These are phyloP conservation scores for Chamaea fasciata DNA, from an alignment of 2,113 vertebrate species.

Conservation along the genomic window DNA sequence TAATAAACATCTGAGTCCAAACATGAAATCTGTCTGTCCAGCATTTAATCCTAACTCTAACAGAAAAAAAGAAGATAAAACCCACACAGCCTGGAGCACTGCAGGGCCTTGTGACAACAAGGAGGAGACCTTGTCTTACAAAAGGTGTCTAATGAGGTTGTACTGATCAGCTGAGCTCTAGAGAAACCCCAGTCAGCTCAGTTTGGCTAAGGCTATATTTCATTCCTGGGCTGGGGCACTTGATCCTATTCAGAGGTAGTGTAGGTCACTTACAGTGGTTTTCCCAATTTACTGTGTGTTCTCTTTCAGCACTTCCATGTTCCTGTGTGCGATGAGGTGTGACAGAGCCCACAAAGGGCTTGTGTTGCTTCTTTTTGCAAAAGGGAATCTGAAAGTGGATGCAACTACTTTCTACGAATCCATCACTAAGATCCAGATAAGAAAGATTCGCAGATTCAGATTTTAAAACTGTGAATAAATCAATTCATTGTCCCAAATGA, in stretches of 20 bases:
- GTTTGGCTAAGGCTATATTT: background rate
- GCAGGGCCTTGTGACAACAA: background rate
- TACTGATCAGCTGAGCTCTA: background rate
- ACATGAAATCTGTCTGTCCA: too few species aligned
- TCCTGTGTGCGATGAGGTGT: background rate
- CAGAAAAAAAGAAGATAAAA: too few species aligned
- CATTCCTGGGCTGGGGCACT: background rate
- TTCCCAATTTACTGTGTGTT: background rate
- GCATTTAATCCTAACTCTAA: too few species aligned
- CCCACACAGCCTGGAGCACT: background rate
- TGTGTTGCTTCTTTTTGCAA: background rate
- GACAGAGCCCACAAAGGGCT: background rate
- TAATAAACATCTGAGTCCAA: too few species aligned
- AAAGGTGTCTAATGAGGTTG: background rate
- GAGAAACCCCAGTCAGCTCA: background rate
- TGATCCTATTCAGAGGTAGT: background rate
- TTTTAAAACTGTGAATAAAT: background rate
- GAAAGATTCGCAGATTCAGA: background rate
- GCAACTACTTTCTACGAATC: background rate
- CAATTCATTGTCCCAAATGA: background rate
- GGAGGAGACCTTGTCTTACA: background rate
- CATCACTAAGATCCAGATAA: background rate
- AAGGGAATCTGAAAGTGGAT: background rate
- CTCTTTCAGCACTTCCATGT: background rate
- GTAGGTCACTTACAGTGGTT: background rate